phyloP scores from a whole-genome alignment of 1,140 invertebrate genomes.

The Pinna nobilis region DNA sequence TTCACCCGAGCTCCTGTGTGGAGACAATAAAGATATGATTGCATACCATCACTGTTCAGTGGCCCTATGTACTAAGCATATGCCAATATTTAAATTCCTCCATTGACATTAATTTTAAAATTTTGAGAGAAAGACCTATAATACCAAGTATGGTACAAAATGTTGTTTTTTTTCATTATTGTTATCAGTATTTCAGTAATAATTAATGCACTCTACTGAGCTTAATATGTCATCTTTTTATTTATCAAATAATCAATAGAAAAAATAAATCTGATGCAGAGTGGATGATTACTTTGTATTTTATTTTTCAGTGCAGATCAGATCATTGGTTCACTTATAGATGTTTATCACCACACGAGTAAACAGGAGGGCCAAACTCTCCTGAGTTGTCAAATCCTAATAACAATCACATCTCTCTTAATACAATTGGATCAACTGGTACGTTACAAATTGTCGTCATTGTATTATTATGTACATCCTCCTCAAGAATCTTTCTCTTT shows the following conservation, averaged over 20 bases:
- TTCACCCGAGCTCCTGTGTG: too few relatives aligned
- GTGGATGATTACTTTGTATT: neutral
- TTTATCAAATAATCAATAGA: neutral
- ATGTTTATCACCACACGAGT: conserved; percentile 32
- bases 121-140: neutral
- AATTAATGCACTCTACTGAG: neutral
- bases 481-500: too few relatives aligned
- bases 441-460: neutral
- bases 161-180: neutral
- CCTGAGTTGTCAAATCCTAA: conserved; percentile 32
- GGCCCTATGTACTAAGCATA: too few relatives aligned
- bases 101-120: too few relatives aligned
- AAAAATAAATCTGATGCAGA: neutral
- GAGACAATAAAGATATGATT: too few relatives aligned
- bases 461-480: too few relatives aligned
- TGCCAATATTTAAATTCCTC: too few relatives aligned
- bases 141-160: neutral
- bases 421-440: conserved; percentile 44
- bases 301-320: conserved; percentile 40
- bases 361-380: neutral
- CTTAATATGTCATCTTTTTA: neutral
- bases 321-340: conserved; percentile 36
- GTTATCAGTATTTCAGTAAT: neutral
- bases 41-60: too few relatives aligned
- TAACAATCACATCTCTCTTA: conserved; percentile 36